Evolutionary conservation across 2,113 vertebrate genomes (phyloP), one percentile per base, ranked within the genome.

Genomic region (Montifringilla adamsi): DNA sequence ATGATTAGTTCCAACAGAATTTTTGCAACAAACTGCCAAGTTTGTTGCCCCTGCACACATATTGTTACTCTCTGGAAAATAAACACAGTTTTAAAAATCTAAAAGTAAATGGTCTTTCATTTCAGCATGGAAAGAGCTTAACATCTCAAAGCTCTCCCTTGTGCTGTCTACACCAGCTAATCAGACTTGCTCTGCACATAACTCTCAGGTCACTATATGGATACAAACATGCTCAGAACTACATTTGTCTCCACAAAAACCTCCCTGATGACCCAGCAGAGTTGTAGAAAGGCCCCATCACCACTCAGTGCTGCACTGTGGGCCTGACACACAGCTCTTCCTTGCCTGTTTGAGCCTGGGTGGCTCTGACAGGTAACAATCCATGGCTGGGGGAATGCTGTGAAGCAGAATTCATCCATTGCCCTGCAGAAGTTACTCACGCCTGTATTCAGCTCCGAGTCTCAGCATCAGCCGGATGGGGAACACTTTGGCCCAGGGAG

Each of bases 401-500:
- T 76, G 24, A 16, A 60, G 39, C 6, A 1, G 50, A 85, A 70
- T 4, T 9, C 7, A 6, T 27, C 49, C 41, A 5, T 1, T 24
- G 50, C 82, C 75, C 64, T 74, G 64, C 69, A 89, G 60, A 11
- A 88, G 26, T 18, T 91, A 98, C 99, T 99, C 97, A 99, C 99
- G 98, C 97, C 99, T 97, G 97, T 99, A 99, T 96, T 99, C 99
- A 21, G 99, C 99, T 69, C 99, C 99, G 44, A 99, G 98, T 53
- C 99, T 98, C 96, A 99, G 94, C 99, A 99, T 99, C 39, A 99
- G 98, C 77, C 99, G 98, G 73, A 99, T 99, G 86, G 99, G 99
- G 97, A 99, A 99, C 76, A 99, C 99, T 89, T 99, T 99, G 94
- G 99, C 99, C 99, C 99, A 99, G 70, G 99, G 99, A 55, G 99